Base-by-base conservation (phyloP, 2,113 vertebrate genomes). In the Corapipo altera region DNA sequence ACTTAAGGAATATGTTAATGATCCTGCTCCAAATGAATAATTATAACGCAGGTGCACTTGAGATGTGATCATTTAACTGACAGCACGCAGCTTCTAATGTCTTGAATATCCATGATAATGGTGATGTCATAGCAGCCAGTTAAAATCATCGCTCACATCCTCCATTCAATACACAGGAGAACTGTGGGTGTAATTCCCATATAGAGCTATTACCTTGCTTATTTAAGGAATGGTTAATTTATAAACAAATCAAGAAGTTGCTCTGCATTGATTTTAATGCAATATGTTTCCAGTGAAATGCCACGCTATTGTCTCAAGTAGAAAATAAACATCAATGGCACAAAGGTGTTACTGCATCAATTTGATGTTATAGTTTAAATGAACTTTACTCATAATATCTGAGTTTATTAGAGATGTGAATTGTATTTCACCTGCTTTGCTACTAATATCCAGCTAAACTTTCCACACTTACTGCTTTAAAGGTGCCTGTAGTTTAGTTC, bases 41-140 rank as follows among this genome's bases (percentile, higher is more conserved):
- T 98, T 98, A 98, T 97, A 97, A 98, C 97, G 97, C 98, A 98
- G 97, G 97, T 98, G 96, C 97, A 97, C 93, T 96, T 97, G 97
- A 97, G 96, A 97, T 98, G 95, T 96, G 97, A 97, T 97, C 97
- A 94, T 97, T 98, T 98, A 97, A 98, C 96, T 98, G 98, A 98
- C 95, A 98, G 97, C 94, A 98, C 96, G 95, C 96, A 97, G 95
- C 93, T 97, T 97, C 97, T 98, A 98, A 97, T 98, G 96, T 94
- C 91, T 97, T 96, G 96, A 97, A 94, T 97, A 98, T 97, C 97
- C 95, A 97, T 96, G 95, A 96, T 97, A 97, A 98, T 97, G 86
- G 94, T 97, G 97, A 97, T 97, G 97, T 97, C 97, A 97, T 96
- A 98, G 93, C 86, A 97, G 93, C 77, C 87, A 87, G 95, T 95